A percentile compares a stretch with the other conserved stretches of the same genome.
Evolutionary conservation across 2,797 vertebrate genomes (phyloP).

Genomic region (Hipposideros larvatus): DNA sequence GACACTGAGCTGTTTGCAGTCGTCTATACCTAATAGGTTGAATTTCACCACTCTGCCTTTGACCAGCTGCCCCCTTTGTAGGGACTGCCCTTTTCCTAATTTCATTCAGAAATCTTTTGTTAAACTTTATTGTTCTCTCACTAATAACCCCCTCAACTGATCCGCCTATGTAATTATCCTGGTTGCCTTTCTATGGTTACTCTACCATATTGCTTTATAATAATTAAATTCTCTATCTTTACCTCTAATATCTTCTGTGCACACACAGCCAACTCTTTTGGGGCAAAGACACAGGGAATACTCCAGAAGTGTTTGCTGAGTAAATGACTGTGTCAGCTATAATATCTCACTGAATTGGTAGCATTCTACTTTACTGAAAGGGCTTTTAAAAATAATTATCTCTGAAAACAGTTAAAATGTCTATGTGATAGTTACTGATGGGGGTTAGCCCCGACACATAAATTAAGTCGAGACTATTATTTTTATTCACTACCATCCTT

Average conservation of each 20-base stretch:
- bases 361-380: slow-evolving; percentile 17
- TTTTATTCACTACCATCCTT: not conserved
- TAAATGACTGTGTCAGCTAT: slow-evolving; percentile 24
- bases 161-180: not conserved
- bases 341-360: not conserved
- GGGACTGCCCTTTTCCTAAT: not conserved
- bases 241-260: not conserved
- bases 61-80: not conserved
- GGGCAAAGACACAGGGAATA: not conserved
- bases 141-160: not conserved
- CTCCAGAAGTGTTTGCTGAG: not conserved
- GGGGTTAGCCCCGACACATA: not conserved
- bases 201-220: not conserved
- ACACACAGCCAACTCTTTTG: not conserved
- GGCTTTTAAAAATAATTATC: slow-evolving; percentile 38
- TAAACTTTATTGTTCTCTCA: not conserved
- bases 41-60: not conserved
- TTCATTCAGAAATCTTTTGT: not conserved
- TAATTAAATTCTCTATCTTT: not conserved
- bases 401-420: slow-evolving; percentile 20
- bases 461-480: slow-evolving; percentile 6
- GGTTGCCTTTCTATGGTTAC: not conserved
- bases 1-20: not conserved
- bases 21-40: not conserved
- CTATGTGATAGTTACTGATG: slow-evolving; percentile 26